These are phyloP conservation scores for Nysson spinosus DNA, from an alignment of 2,888 invertebrate genomes.

Conservation along the genomic window DNA sequence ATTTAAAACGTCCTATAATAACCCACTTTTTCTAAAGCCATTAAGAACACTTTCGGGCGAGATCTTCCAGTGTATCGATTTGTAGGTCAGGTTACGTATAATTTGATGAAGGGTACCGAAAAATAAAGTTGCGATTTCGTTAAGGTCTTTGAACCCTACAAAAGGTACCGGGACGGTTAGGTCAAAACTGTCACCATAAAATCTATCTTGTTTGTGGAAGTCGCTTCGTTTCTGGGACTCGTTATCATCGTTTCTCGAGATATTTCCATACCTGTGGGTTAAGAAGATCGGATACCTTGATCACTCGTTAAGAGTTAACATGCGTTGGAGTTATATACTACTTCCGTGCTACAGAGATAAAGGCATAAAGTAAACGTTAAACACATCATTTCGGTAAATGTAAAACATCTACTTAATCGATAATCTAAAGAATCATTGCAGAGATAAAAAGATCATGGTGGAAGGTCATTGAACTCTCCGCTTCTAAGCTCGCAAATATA, in stretches of 20 bases:
- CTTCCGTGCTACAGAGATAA: too few species aligned
- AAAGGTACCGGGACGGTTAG: slow-evolving; percentile 25
- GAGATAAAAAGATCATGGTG: slow-evolving; percentile 29
- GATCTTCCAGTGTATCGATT: too few species aligned
- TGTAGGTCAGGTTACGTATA: too few species aligned
- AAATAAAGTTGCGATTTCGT: too few species aligned
- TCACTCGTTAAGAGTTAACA: slow-evolving; percentile 23
- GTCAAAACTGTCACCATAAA: slow-evolving; percentile 43
- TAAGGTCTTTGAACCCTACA: slow-evolving; percentile 25
- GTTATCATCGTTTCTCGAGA: slow-evolving; percentile 39
- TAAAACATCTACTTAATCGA: too few species aligned
- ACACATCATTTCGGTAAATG: not conserved
- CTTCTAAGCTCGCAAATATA: slow-evolving; percentile 33
- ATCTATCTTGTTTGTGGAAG: slow-evolving; percentile 35
- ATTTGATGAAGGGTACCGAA: too few species aligned
- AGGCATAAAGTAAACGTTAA: not conserved
- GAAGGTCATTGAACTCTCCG: slow-evolving; percentile 20
- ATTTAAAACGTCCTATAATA: too few species aligned
- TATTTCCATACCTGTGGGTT: slow-evolving; percentile 37
- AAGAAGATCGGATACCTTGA: slow-evolving; percentile 31
- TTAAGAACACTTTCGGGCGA: too few species aligned
- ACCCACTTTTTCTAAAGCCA: too few species aligned
- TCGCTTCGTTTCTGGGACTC: slow-evolving; percentile 20
- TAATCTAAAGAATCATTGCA: slow-evolving; percentile 14
- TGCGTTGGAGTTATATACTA: too few species aligned